phyloP scores from a whole-genome alignment of 2,113 vertebrate genomes.

The Cephalopholis sonnerati region DNA sequence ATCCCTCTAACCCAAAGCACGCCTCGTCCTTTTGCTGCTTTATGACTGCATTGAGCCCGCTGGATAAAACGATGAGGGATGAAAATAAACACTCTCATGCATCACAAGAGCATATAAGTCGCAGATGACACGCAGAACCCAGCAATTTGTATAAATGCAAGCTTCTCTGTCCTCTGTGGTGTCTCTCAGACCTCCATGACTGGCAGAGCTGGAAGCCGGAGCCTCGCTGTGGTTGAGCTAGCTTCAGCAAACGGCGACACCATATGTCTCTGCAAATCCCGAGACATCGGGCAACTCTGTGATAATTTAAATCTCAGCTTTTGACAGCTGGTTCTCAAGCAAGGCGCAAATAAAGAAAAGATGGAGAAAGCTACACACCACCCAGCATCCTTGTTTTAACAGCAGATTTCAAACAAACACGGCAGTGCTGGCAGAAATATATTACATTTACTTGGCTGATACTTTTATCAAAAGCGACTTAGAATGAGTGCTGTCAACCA shows the following conservation, averaged over 20 bases:
- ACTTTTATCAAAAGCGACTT: no score
- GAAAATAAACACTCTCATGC: constrained; percentile 46
- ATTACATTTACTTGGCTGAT: no score
- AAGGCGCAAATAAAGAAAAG: constrained; percentile 29
- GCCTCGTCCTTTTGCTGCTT: not conserved
- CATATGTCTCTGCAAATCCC: constrained; percentile 34
- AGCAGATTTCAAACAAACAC: constrained; percentile 9
- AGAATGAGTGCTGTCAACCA: no score
- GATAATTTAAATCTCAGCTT: constrained; percentile 39
- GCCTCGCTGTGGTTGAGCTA: constrained; percentile 45
- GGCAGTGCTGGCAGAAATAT: not conserved
- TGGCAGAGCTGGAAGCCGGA: constrained; percentile 47
- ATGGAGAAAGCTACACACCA: constrained; percentile 25
- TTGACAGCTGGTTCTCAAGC: constrained; percentile 39
- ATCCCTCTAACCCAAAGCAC: constrained; percentile 22
- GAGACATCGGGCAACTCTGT: constrained; percentile 5
- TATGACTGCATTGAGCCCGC: constrained; percentile 2
- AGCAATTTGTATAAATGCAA: constrained; percentile 42
- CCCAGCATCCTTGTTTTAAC: constrained; percentile 9
- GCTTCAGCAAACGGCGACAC: constrained; percentile 30
- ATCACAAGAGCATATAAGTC: constrained; percentile 50
- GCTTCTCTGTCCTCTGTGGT: constrained; percentile 43
- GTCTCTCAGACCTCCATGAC: constrained; percentile 49
- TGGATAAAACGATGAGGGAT: constrained; percentile 31
- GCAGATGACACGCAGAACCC: constrained; percentile 28